A percentile compares a stretch with the other conserved stretches of the same genome.
Evolutionary conservation across 2,888 invertebrate species (phyloP).

Genomic region (Branchinecta sandiegonensis): DNA sequence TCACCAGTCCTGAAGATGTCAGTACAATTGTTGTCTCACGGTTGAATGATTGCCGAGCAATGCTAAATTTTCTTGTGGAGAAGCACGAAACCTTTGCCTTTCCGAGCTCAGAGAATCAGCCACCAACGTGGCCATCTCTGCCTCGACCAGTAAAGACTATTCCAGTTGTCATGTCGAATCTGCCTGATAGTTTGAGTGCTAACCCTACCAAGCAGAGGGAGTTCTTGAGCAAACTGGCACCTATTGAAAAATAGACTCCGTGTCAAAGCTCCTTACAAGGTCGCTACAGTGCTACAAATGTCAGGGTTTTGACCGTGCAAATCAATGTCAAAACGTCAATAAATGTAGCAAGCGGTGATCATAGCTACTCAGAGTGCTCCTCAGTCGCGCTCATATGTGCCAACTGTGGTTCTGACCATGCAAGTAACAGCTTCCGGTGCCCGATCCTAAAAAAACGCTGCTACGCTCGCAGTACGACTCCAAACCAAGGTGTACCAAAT

Average conservation of each 20-base stretch:
- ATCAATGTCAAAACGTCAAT: not conserved
- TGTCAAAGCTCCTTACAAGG: not conserved
- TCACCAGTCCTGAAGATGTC: not conserved
- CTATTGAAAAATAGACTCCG: too few species aligned
- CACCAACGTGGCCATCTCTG: not conserved
- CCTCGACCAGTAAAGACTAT: not conserved
- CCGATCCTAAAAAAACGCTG: not conserved
- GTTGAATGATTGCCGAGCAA: conserved; percentile 1
- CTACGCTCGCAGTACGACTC: not conserved
- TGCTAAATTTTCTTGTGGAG: not conserved
- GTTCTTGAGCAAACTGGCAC: not conserved
- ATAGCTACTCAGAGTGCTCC: too few species aligned
- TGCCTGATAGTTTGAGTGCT: not conserved
- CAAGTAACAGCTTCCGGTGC: not conserved
- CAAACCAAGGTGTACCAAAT: not conserved
- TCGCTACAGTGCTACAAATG: conserved; percentile 2
- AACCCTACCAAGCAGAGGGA: not conserved
- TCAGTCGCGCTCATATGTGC: too few species aligned
- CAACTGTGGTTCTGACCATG: not conserved
- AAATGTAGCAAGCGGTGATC: not conserved
- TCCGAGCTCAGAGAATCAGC: conserved; percentile 3
- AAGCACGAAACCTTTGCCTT: conserved; percentile 2
- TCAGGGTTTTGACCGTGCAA: not conserved
- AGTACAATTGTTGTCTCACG: not conserved
- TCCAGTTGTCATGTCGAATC: not conserved